phyloP scores from a whole-genome alignment of 2,888 invertebrate genomes.

The Deroplatys truncata region DNA sequence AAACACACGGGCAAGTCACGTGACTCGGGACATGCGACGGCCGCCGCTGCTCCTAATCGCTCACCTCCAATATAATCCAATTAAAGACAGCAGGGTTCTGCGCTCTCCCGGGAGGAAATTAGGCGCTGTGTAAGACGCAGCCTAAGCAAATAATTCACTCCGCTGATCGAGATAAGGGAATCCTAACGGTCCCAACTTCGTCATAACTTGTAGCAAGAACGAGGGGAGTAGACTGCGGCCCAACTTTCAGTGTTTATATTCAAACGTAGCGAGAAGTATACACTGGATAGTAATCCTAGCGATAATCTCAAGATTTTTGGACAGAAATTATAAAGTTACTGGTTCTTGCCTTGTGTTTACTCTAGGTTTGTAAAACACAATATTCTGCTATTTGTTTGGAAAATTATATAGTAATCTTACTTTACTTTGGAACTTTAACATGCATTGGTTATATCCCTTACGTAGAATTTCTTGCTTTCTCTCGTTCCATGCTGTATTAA shows the following conservation, averaged over 20 bases:
- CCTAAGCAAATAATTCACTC: conserved; percentile 7
- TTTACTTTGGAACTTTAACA: too few relatives aligned
- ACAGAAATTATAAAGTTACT: too few relatives aligned
- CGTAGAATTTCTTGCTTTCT: too few relatives aligned
- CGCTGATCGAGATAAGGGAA: background rate
- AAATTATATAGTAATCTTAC: too few relatives aligned
- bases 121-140: conserved; percentile 8
- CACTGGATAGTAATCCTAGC: too few relatives aligned
- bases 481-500: too few relatives aligned
- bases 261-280: background rate
- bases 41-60: conserved; percentile 10
- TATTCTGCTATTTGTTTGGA: too few relatives aligned
- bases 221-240: too few relatives aligned
- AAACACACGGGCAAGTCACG: background rate
- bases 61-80: conserved; percentile 16
- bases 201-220: background rate
- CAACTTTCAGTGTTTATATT: background rate
- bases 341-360: too few relatives aligned
- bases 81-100: background rate
- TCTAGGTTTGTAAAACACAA: too few relatives aligned
- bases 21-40: background rate
- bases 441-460: too few relatives aligned
- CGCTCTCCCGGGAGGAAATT: conserved; percentile 11
- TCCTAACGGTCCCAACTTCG: background rate
- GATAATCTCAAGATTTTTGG: too few relatives aligned